Base-by-base conservation (phyloP, 2,797 vertebrate species). In the Scleropages formosus region DNA sequence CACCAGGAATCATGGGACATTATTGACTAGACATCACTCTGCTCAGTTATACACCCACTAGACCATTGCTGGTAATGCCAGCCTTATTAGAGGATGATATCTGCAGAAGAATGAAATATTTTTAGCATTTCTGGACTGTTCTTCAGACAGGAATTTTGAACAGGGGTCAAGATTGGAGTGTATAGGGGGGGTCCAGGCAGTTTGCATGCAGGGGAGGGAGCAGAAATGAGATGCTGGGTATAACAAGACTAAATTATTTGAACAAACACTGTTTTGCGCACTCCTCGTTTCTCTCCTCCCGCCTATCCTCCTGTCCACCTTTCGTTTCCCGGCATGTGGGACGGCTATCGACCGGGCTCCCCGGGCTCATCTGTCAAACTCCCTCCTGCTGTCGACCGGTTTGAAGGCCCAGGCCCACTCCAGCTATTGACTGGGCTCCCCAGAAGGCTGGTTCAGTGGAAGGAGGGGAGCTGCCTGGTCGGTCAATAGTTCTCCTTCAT, bases 1-100 rank as follows among this genome's bases (percentile, higher is more conserved):
- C 85, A 88, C 86, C 86, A 82, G 73, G 80, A 80, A 86, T 83
- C 85, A 90, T 91, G 87, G 84, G 87, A 75, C 88, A 90, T 90
- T 88, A 90, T 91, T 90, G 85, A 89, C 60, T 64, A 83, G 81
- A 85, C 77, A 78, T 46, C 65, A 12, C 81, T 81, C 83, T 86
- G 84, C 83, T 84, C 85, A 79, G 85, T 78, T 74, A 83, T 77
- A 84, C 81, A 85, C 85, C 84, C 84, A 84, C 82, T 46, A 49
- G 63, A 85, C 77, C 80, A 87, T 85, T 81, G 77, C 76, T 72
- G 70, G 74, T 66, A 39, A 39, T 6, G 6, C 31, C 6, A 39
- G 31, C 31, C 31, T 39, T 39, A 39, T 6, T 6, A 39, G 31
- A 2, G 6, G 6, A 39, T 6, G 6, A 6, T 39, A 6, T 39